Base-by-base conservation (phyloP, 2,797 vertebrate species). In the Alca torda region DNA sequence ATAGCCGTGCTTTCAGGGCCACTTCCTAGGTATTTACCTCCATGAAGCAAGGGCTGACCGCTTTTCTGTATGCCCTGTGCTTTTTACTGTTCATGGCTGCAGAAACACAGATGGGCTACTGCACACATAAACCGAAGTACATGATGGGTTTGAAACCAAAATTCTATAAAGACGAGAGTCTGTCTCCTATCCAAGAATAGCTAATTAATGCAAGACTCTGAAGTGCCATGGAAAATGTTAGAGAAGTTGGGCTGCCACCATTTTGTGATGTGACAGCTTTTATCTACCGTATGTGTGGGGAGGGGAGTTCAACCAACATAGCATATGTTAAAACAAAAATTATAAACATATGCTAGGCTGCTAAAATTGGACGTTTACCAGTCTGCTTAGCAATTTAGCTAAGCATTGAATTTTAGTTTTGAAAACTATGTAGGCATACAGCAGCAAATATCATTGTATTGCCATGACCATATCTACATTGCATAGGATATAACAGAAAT, bases 301-400 rank as follows among this genome's bases (percentile, higher is more conserved):
- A 96, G 86, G 95, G 89, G 93, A 95, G 94, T 96, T 96, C 91
- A 94, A 96, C 92, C 88, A 96, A 89, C 91, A 95, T 80, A 96
- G 72, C 96, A 97, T 97, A 96, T 96, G 95, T 93, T 96, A 93
- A 97, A 97, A 96, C 87, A 97, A 97, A 97, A 97, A 93, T 93
- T 67, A 97, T 92, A 97, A 96, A 96, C 96, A 97, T 96, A 97
- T 96, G 95, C 51, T 93, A 95, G 78, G 82, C 90, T 97, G 94
- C 96, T 97, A 97, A 97, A 97, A 96, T 97, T 97, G 93, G 96
- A 95, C 90, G 89, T 95, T 93, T 96, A 95, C 95, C 95, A 97
- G 89, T 77, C 87, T 96, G 93, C 94, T 92, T 87, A 94, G 93
- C 91, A 95, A 96, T 96, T 92, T 95, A 95, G 87, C 89, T 91